These are phyloP conservation scores for Piaya cayana DNA, from an alignment of 2,113 vertebrate species.

Conservation along the genomic window DNA sequence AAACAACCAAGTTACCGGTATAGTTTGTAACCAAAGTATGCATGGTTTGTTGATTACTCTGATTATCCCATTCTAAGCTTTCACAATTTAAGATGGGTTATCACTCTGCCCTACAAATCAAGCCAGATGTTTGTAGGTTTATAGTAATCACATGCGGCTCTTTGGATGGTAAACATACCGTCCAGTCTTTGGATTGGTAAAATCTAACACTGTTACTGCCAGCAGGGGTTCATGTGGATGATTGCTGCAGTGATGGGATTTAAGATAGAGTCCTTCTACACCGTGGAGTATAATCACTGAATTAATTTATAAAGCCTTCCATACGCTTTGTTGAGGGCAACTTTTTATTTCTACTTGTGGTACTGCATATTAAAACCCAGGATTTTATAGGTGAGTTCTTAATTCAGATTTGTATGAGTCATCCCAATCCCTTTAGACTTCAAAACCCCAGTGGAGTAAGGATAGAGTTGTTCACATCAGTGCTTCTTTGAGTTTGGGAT, in stretches of 20 bases:
- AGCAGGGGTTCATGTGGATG: not conserved
- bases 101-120: not conserved
- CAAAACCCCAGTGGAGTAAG: not conserved
- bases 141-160: not conserved
- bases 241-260: not conserved
- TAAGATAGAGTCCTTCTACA: not conserved
- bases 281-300: not conserved
- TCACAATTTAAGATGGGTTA: not conserved
- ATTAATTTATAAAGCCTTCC: not conserved
- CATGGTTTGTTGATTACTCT: not conserved
- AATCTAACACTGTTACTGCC: not conserved
- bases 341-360: not conserved
- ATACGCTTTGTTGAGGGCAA: not conserved
- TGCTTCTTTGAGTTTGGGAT: not conserved
- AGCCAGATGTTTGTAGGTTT: not conserved
- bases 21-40: not conserved
- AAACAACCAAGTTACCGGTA: not conserved
- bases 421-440: not conserved
- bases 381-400: not conserved
- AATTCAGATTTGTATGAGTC: not conserved
- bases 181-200: not conserved
- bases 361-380: not conserved
- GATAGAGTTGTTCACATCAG: not conserved
- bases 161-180: not conserved
- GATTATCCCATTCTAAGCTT: not conserved